These are phyloP conservation scores for Melieria crassipennis DNA, from an alignment of 2,888 invertebrate species.

Conservation along the genomic window DNA sequence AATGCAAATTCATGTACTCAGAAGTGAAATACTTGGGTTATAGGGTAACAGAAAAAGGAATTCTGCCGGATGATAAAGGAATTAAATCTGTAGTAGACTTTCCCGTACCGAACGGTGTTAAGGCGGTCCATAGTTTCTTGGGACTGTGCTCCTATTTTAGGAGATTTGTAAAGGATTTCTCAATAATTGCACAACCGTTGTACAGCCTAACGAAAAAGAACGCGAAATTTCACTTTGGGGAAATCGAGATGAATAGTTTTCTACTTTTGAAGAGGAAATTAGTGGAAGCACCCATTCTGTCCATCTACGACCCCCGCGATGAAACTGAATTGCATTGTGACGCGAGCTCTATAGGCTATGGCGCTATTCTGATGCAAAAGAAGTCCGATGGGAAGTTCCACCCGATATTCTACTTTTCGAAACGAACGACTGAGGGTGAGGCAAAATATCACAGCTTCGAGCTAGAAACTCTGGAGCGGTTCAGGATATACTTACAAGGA, in stretches of 20 bases:
- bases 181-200: constrained; percentile 22
- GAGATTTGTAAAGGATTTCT: constrained; percentile 21
- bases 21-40: constrained; percentile 34
- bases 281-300: constrained; percentile 25
- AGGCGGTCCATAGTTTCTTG: constrained; percentile 20
- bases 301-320: constrained; percentile 28
- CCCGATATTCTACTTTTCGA: constrained; percentile 31
- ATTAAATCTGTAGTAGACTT: constrained; percentile 20
- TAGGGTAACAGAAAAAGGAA: constrained; percentile 26
- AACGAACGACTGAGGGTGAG: constrained; percentile 13
- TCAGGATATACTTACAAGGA: constrained; percentile 26
- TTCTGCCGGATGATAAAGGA: constrained; percentile 32
- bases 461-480: constrained; percentile 31
- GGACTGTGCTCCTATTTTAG: background rate
- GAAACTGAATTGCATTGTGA: constrained; percentile 29
- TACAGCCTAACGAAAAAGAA: constrained; percentile 29
- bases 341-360: constrained; percentile 28
- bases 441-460: constrained; percentile 32
- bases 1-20: constrained; percentile 31
- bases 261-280: constrained; percentile 29
- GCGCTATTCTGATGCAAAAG: constrained; percentile 30
- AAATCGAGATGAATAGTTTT: constrained; percentile 31
- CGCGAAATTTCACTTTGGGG: constrained; percentile 27
- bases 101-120: constrained; percentile 15
- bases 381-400: constrained; percentile 19